A percentile compares a stretch with the other conserved stretches of the same genome.
These are phyloP conservation scores for Charanyca ferruginea DNA, from an alignment of 2,888 invertebrate genomes.

Conservation along the genomic window DNA sequence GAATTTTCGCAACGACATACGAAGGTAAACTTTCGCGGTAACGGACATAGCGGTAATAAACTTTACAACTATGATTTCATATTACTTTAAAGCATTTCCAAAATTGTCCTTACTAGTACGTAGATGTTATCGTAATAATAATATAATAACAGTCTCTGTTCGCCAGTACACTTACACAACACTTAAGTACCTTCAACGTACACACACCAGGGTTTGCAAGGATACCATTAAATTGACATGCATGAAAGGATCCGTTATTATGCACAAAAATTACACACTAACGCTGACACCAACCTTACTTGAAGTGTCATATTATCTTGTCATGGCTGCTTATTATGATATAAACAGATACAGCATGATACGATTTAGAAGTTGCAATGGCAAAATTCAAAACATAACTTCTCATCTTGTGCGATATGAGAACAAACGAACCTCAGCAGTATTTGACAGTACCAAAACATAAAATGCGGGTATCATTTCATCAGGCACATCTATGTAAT, in stretches of 20 bases:
- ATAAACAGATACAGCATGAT: not conserved
- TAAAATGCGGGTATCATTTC: too few species aligned
- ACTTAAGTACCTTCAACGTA: not conserved
- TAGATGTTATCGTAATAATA: too few species aligned
- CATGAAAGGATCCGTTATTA: conserved; percentile 13
- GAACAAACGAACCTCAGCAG: not conserved
- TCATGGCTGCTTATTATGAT: conserved; percentile 34
- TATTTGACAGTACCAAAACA: not conserved
- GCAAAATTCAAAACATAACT: not conserved
- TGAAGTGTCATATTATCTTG: conserved; percentile 34
- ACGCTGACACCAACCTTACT: conserved; percentile 20
- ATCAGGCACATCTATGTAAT: too few species aligned
- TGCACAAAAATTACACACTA: conserved; percentile 23
- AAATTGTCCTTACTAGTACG: too few species aligned
- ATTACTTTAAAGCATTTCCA: too few species aligned
- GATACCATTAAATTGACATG: conserved; percentile 20
- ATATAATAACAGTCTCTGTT: not conserved
- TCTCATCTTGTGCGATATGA: not conserved
- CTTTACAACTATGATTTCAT: too few species aligned
- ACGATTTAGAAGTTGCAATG: not conserved
- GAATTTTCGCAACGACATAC: too few species aligned
- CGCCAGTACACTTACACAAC: not conserved
- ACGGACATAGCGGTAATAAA: too few species aligned
- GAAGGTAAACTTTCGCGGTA: too few species aligned
- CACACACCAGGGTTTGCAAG: not conserved